Conservation (phyloP, 2,113 vertebrate genomes). For the Athene noctua region DNA sequence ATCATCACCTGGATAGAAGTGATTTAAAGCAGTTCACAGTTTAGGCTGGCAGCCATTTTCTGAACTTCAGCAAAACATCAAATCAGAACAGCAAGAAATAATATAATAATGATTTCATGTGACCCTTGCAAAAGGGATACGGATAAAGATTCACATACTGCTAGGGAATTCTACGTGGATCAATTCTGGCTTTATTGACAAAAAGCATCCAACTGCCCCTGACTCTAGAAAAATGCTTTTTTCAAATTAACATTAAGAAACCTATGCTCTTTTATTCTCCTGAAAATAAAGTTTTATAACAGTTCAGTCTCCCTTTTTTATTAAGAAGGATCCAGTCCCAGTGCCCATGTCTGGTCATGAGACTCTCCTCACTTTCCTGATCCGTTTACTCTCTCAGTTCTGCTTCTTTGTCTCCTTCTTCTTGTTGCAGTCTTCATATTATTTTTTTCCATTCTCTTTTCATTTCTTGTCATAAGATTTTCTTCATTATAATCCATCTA, state of each 20-base stretch:
- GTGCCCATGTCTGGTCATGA: not conserved
- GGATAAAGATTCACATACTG: not conserved
- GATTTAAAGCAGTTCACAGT: conserved; percentile 35
- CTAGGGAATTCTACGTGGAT: not conserved
- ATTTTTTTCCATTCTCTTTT: not conserved
- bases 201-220: not conserved
- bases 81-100: not conserved
- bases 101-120: not conserved
- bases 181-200: not conserved
- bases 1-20: conserved; percentile 22
- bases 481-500: not conserved
- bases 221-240: not conserved
- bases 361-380: not conserved
- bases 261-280: not conserved
- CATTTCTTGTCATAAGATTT: not conserved
- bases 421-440: not conserved
- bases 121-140: not conserved
- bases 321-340: not conserved
- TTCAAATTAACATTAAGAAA: not conserved
- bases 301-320: not conserved
- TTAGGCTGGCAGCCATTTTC: conserved; percentile 35
- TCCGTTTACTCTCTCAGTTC: not conserved
- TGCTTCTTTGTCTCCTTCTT: not conserved
- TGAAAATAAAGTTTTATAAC: not conserved
- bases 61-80: conserved; percentile 1